These are phyloP conservation scores for Bombus difficillimus DNA, from an alignment of 1,140 invertebrate species.

Conservation along the genomic window DNA sequence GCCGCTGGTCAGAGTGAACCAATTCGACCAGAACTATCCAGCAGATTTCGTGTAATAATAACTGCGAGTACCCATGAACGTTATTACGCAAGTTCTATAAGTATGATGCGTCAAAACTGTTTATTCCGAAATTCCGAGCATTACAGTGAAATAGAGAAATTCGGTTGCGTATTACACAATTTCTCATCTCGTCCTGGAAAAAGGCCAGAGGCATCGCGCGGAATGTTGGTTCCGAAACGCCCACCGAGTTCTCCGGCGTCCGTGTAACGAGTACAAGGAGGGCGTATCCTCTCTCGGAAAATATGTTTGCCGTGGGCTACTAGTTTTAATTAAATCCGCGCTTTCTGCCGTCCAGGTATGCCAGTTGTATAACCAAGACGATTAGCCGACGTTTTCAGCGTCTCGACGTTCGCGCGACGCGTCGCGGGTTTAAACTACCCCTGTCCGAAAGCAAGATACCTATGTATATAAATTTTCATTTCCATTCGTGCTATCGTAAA, in stretches of 20 bases:
- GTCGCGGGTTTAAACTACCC: slow-evolving; percentile 51
- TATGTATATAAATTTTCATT: slow-evolving; percentile 55
- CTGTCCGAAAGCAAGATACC: slow-evolving; percentile 45
- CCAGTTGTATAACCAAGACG: slow-evolving; percentile 70
- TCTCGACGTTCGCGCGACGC: slow-evolving; percentile 57
- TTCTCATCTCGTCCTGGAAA: slow-evolving; percentile 66
- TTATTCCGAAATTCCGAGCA: slow-evolving; percentile 33
- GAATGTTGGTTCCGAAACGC: slow-evolving; percentile 69
- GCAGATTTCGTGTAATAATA: not conserved
- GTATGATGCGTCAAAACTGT: slow-evolving; percentile 35
- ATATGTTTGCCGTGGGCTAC: slow-evolving; percentile 75
- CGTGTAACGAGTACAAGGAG: slow-evolving; percentile 66
- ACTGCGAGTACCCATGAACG: not conserved
- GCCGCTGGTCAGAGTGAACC: no score
- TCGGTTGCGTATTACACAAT: slow-evolving; percentile 65
- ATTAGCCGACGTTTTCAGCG: slow-evolving; percentile 65
- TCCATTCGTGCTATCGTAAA: slow-evolving; percentile 38
- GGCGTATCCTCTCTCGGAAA: slow-evolving; percentile 71
- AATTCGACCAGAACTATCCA: not conserved
- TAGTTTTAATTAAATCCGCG: slow-evolving; percentile 78
- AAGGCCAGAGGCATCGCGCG: slow-evolving; percentile 60
- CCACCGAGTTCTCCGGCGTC: slow-evolving; percentile 59
- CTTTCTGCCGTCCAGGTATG: slow-evolving; percentile 60
- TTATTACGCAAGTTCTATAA: slow-evolving; percentile 5
- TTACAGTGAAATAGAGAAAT: slow-evolving; percentile 58